Percentiles rank a stretch among this genome's conserved stretches.
These are phyloP conservation scores for Andrena trimmerana DNA, from an alignment of 2,888 invertebrate genomes.

Conservation along the genomic window DNA sequence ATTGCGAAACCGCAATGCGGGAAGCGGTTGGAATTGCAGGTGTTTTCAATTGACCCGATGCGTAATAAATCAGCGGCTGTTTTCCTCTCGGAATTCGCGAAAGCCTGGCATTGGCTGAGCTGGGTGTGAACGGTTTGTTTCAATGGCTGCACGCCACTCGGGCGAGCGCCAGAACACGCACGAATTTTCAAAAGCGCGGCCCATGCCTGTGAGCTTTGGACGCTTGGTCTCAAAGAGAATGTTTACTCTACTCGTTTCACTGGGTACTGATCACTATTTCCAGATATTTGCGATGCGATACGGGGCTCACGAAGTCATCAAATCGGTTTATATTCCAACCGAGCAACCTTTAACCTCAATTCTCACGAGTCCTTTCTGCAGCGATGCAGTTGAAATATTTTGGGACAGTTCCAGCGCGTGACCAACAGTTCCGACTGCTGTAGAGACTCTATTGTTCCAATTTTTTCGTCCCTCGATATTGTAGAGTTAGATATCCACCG, in stretches of 20 bases:
- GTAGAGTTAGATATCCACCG: too few relatives aligned
- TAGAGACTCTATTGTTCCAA: too few relatives aligned
- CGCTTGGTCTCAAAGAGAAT: neutral
- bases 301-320: constrained; percentile 21
- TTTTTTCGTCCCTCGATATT: too few relatives aligned
- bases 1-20: constrained; percentile 61
- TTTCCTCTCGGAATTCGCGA: constrained; percentile 52
- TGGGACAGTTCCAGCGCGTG: constrained; percentile 5
- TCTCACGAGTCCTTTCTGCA: constrained; percentile 15
- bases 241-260: constrained; percentile 32
- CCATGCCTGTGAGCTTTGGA: constrained; percentile 16
- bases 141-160: neutral
- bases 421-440: neutral
- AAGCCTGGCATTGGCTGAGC: constrained; percentile 2
- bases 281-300: constrained; percentile 46
- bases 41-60: constrained; percentile 62
- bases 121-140: constrained; percentile 39
- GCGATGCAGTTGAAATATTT: constrained; percentile 1
- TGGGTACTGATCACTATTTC: constrained; percentile 34
- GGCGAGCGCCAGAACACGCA: neutral
- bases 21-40: constrained; percentile 56
- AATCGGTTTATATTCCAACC: constrained; percentile 35
- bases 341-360: constrained; percentile 50
- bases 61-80: constrained; percentile 50
- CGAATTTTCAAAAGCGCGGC: constrained; percentile 45